Percentiles rank a stretch among this genome's conserved stretches.
phyloP scores from a whole-genome alignment of 2,888 invertebrate species.

The Athrips mouffetella region DNA sequence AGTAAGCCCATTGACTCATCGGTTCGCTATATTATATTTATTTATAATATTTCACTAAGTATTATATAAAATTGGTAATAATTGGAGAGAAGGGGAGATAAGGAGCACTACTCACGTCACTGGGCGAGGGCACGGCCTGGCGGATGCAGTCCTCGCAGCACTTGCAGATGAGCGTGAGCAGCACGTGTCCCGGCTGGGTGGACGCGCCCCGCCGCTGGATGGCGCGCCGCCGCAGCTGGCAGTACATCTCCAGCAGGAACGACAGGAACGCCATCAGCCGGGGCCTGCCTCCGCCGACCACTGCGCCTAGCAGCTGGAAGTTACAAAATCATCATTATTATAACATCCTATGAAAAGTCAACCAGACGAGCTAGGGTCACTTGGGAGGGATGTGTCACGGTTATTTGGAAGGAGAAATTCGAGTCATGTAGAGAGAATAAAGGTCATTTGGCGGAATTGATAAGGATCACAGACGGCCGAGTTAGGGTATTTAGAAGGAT shows the following conservation, averaged over 20 bases:
- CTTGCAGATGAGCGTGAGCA: constrained; percentile 90
- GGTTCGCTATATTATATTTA: too few species aligned
- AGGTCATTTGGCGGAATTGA: too few species aligned
- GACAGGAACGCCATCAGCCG: constrained; percentile 91
- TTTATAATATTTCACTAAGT: too few species aligned
- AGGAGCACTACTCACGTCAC: constrained; percentile 80
- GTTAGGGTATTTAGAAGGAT: too few species aligned
- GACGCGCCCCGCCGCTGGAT: constrained; percentile 69
- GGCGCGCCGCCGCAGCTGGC: constrained; percentile 86
- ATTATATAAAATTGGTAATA: too few species aligned
- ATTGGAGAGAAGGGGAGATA: constrained; percentile 32
- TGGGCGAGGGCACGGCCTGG: constrained; percentile 87
- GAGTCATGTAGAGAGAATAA: too few species aligned
- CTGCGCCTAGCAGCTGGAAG: constrained; percentile 69
- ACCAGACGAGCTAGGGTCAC: too few species aligned
- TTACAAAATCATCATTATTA: constrained; percentile 31
- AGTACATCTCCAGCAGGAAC: constrained; percentile 94
- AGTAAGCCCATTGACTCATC: too few species aligned
- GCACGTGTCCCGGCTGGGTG: constrained; percentile 81
- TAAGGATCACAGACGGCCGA: not conserved
- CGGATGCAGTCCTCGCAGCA: constrained; percentile 93
- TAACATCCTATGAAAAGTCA: too few species aligned
- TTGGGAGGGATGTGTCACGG: too few species aligned
- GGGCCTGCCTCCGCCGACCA: constrained; percentile 80
- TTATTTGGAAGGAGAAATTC: too few species aligned